Base-by-base conservation (phyloP, 2,113 vertebrate species). In the Mormoops blainvillei region DNA sequence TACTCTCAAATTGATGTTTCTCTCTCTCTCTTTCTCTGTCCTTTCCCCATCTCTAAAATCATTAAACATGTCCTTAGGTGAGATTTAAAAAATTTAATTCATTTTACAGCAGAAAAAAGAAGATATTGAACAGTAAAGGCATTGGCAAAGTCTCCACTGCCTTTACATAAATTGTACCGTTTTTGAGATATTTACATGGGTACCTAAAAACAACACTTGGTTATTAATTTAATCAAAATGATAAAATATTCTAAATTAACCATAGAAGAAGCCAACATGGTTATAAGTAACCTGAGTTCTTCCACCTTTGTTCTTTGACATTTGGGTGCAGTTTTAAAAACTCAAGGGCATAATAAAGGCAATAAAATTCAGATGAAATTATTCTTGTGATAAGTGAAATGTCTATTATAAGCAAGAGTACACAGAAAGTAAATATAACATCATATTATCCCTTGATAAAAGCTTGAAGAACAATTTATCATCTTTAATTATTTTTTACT, bases 171-270 rank as follows among this genome's bases (percentile, higher is more conserved):
- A 92, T 16, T 80, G 16, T 58, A 71, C 52, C 56, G 58, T 85
- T 89, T 94, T 26, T 94, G 58, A 83, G 76, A 86, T 77, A 83
- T 54, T 88, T 92, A 33, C 45, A n/a, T 92, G 50, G 20, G 77
- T 43, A 58, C 38, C 33, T 48, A 61, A 61, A 88, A 76, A 76
- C 22, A 89, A 68, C 4, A 76, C 12, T 56, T 22, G 5, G 24
- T 50, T 70, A 84, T 76, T n/a, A 84, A n/a, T 56, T 81, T 80
- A 84, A 89, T 70, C n/a, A 77, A 78, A 89, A 88, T 76, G 45
- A 56, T n/a, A 82, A 33, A 92, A 93, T 68, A 13, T 89, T 84
- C 88, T 58, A 41, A 89, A 92, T 67, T 67, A 89, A 73, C 19
- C 38, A 41, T 12, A 89, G 28, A 80, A 65, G 28, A 86, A 67